Conservation (phyloP, 2,888 invertebrate species). For the Arrhopalites spinosus region DNA sequence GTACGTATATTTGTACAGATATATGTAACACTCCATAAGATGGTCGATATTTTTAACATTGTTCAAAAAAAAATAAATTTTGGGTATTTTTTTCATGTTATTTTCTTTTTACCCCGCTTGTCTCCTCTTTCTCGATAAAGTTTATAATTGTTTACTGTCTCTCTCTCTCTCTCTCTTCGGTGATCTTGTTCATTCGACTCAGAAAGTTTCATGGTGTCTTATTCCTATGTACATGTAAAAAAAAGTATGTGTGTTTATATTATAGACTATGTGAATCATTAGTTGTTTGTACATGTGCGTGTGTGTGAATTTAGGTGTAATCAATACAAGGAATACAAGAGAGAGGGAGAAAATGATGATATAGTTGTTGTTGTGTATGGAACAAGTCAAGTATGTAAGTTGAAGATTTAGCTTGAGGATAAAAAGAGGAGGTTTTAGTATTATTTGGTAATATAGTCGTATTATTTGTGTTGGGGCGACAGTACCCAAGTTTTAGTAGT, state of each 20-base stretch:
- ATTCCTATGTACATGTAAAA: no score
- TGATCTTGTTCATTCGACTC: no score
- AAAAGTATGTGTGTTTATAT: no score
- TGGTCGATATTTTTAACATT: constrained; percentile 39
- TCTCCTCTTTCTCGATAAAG: neutral
- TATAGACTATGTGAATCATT: neutral
- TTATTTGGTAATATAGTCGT: neutral
- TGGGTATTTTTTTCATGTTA: neutral
- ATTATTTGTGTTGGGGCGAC: neutral
- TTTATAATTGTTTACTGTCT: no score
- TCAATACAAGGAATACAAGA: no score
- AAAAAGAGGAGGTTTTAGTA: neutral
- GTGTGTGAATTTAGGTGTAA: no score
- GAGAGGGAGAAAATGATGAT: neutral
- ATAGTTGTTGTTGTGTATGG: neutral
- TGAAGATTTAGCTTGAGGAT: neutral
- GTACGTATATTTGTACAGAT: no score
- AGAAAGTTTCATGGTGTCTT: no score
- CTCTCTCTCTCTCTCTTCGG: no score
- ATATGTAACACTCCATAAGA: no score
- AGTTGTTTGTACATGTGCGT: neutral
- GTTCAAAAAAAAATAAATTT: neutral
- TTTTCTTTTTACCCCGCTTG: neutral
- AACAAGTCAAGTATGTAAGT: no score
- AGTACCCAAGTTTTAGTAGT: no score